Percentiles rank a stretch among this genome's conserved stretches.
phyloP scores from a whole-genome alignment of 2,888 invertebrate genomes.

The Phaedon cochleariae region DNA sequence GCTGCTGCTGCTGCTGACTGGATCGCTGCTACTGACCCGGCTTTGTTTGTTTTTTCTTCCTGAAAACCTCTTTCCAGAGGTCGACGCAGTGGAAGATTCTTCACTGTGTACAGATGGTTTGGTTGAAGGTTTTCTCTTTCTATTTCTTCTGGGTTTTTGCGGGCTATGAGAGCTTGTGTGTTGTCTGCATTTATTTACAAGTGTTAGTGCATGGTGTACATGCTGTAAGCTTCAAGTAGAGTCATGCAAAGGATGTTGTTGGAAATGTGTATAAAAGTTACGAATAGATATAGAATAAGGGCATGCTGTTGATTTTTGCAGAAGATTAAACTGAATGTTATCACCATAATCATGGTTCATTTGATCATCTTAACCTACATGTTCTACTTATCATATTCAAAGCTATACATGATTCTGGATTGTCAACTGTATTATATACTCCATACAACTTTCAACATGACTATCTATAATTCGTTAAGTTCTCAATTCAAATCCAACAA shows the following conservation, averaged over 20 bases:
- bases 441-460: too few species aligned
- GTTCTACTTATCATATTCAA: too few species aligned
- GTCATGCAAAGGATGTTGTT: conserved; percentile 38
- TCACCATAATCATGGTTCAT: too few species aligned
- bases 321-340: too few species aligned
- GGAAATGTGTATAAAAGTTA: too few species aligned
- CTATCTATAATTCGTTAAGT: too few species aligned
- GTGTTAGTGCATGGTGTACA: conserved; percentile 56
- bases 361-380: too few species aligned
- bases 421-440: too few species aligned
- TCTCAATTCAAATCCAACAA: too few species aligned
- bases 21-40: conserved; percentile 25
- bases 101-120: conserved; percentile 74
- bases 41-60: conserved; percentile 57
- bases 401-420: too few species aligned
- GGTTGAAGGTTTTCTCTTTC: conserved; percentile 62
- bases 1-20: conserved; percentile 57
- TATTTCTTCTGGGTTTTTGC: conserved; percentile 61
- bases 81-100: conserved; percentile 59
- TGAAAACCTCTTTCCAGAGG: conserved; percentile 64
- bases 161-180: conserved; percentile 57
- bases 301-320: conserved; percentile 19
- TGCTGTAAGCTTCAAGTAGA: conserved; percentile 16
- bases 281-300: conserved; percentile 20
- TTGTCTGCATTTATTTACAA: conserved; percentile 61